Base-by-base conservation (phyloP, 2,888 invertebrate genomes). In the Terebella lapidaria region DNA sequence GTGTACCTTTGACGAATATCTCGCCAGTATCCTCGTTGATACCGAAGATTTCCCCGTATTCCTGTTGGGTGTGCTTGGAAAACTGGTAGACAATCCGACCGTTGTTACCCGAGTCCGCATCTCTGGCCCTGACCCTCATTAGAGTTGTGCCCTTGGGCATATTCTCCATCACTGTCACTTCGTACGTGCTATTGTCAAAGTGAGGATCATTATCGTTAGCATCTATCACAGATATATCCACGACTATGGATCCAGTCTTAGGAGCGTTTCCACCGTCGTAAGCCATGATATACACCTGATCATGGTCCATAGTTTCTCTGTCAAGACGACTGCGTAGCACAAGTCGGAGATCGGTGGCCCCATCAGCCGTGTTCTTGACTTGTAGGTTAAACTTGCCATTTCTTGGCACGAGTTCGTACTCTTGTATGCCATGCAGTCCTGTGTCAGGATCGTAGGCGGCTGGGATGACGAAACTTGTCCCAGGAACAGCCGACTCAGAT, bases 271-370 rank as follows among this genome's bases (percentile, higher is more conserved):
- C 92, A 0, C 92, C 92, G 78, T 95, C 95, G 49, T 86, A 89
- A 1, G 94, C 94, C 18, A 90, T 88, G 49, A 95, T 87, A 75
- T 90, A 91, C 67, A 95, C 80, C 71, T 87, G 86, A 81, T 92
- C 63, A 26, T 35, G 24, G 22, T 62, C 62, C 22, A 57, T 28
- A n/a, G 27, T 18, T 49, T 65, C 65, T 18, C 63, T 53, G 46
- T 66, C 63, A 3, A 66, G 52, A 20, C 28, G 49, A 25, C 45
- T 27, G 18, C 35, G 49, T 18, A 63, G 49, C 5, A 54, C 46
- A 18, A 63, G 52, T 20, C 56, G 27, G 15, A 62, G 26, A n/a
- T 61, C 54, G 3, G 42, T 30, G 30, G 26, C 54, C 22, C 60
- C 63, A 35, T 60, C 63, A 3, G 56, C 56, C 28, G 45, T 51